These are phyloP conservation scores for Gavia stellata DNA, from an alignment of 2,113 vertebrate genomes.

Conservation along the genomic window DNA sequence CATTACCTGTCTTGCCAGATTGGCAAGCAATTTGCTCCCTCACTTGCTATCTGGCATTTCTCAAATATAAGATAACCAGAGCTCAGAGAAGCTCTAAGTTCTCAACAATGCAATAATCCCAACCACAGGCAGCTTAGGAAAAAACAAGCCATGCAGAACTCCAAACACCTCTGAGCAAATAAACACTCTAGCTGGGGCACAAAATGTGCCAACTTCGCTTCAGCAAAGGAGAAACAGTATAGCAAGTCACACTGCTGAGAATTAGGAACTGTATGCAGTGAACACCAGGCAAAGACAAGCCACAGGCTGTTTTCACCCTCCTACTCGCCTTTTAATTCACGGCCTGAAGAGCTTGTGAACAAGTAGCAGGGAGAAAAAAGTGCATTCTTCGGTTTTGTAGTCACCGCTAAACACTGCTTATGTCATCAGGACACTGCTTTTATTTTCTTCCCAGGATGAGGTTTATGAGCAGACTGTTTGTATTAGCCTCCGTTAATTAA, in stretches of 20 bases:
- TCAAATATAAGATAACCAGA: background rate
- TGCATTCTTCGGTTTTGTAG: background rate
- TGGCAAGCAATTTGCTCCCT: background rate
- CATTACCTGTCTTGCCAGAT: background rate
- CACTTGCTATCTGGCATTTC: background rate
- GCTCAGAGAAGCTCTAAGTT: background rate
- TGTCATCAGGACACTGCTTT: background rate
- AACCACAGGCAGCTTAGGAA: background rate
- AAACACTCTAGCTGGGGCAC: background rate
- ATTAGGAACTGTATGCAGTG: background rate
- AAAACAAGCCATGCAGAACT: background rate
- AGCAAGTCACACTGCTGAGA: background rate
- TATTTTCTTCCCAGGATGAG: background rate
- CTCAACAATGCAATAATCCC: background rate
- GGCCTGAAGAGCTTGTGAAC: background rate
- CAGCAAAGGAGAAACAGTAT: background rate
- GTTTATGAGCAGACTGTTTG: background rate
- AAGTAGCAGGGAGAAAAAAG: background rate
- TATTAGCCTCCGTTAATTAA: conserved; percentile 51
- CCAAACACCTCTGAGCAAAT: background rate
- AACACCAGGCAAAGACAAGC: background rate
- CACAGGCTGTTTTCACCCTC: background rate
- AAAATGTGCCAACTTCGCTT: background rate
- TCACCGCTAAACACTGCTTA: background rate
- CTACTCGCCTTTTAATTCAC: background rate